Evolutionary conservation across 53 echinoderm and acorn worm species (phyloP).

Genomic region (Mesocentrotus franciscanus): DNA sequence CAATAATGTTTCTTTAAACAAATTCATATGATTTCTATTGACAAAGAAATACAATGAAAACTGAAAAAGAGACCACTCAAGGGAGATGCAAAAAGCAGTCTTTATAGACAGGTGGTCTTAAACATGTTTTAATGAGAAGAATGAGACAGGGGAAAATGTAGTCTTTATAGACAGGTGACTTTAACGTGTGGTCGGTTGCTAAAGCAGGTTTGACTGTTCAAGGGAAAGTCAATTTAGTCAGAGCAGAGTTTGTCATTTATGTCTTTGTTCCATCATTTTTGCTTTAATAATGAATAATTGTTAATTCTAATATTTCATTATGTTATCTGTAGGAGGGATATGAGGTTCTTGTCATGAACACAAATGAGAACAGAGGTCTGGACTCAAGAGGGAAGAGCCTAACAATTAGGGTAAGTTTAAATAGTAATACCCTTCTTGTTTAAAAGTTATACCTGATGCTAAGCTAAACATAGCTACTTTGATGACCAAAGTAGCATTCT

Average conservation of each 20-base stretch:
- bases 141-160: not conserved
- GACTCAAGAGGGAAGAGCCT: constrained; percentile 39
- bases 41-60: not conserved
- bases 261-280: no score
- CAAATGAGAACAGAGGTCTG: constrained; percentile 81
- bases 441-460: not conserved
- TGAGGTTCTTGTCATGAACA: constrained; percentile 90
- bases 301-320: no score
- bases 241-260: not conserved
- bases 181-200: no score
- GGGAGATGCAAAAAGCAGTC: not conserved
- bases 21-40: not conserved
- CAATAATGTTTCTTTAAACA: not conserved
- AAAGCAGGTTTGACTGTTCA: no score
- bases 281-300: no score
- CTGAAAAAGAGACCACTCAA: no score
- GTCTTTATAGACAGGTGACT: not conserved
- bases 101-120: no score
- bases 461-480: not conserved
- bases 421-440: not conserved
- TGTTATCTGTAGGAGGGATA: constrained; percentile 76
- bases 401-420: constrained; percentile 55
- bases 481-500: not conserved
- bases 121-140: no score
- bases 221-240: not conserved